Evolutionary conservation across 2,888 invertebrate genomes (phyloP), one percentile per base, ranked within the genome.

Genomic region (Spodoptera littoralis): DNA sequence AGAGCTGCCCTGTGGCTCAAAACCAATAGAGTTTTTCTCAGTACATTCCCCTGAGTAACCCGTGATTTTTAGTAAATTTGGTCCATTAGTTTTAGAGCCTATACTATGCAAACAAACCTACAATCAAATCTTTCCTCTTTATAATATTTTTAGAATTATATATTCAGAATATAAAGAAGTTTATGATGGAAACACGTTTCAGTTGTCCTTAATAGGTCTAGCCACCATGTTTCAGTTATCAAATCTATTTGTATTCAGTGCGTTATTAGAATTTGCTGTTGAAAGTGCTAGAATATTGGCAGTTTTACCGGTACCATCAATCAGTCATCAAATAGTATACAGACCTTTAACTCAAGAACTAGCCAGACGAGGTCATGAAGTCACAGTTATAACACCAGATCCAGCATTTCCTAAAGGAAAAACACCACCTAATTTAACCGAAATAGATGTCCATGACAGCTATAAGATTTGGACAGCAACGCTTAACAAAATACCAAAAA

Each of bases 371-470:
- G 70, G 67, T 0, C 70, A 67, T 18, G 55, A 62, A 11, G 70
- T 67, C 8, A 55, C 51, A 8, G 24, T 73, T 0, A 67, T 92
- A 1, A 92, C 94, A 0, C 60, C 93, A 2, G 73, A 92, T 62
- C 91, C 93, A 3, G 80, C 66, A 0, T 88, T 81, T 11, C 58
- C 73, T 0, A 79, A 83, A 56, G 84, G 74, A 6, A 27, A 69
- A 50, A 4, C 80, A 0, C 85, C 84, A 1, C 8, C 45, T 0
- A 94, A 93, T 67, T 76, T 92, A 1, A 90, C 83, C 1, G 92
- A 94, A 80, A 90, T 94, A 1, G 84, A 90, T 54, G 56, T 91
- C 0, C 80, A 87, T 22, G 81, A 86, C 27, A 24, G 82, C 11
- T 86, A 27, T 5, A 27, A 27, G 27, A 27, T 27, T 27, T 27